phyloP scores from a whole-genome alignment of 2,797 vertebrate species.

The Micropoecilia bifurca region DNA sequence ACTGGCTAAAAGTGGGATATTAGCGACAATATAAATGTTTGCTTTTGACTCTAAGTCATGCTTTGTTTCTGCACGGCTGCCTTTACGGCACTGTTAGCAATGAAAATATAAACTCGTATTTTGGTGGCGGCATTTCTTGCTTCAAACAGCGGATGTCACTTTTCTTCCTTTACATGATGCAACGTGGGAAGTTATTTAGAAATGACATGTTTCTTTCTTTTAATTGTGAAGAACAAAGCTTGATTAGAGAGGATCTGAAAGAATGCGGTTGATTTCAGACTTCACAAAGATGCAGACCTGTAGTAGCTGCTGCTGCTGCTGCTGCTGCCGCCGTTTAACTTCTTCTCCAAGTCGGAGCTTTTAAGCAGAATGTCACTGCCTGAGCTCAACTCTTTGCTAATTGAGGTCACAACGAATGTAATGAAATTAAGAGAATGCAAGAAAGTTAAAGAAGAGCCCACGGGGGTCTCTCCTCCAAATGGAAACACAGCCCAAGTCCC shows the following conservation, averaged over 20 bases:
- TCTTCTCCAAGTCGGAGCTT: slow-evolving; percentile 44
- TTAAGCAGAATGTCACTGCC: slow-evolving; percentile 60
- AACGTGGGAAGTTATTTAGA: slow-evolving; percentile 9
- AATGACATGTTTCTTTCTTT: slow-evolving; percentile 9
- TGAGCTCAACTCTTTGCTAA: slow-evolving; percentile 74
- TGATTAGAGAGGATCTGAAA: slow-evolving; percentile 29
- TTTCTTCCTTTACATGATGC: not conserved
- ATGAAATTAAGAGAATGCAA: slow-evolving; percentile 81
- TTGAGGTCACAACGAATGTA: slow-evolving; percentile 80
- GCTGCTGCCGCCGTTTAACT: slow-evolving; percentile 40
- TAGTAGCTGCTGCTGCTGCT: slow-evolving; percentile 23
- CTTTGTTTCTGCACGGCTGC: slow-evolving; percentile 2
- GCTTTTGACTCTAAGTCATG: slow-evolving; percentile 44
- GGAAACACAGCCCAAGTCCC: slow-evolving; percentile 64
- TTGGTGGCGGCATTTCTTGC: not conserved
- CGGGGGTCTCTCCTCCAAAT: slow-evolving; percentile 66
- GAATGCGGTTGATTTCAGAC: slow-evolving; percentile 26
- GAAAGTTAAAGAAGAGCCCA: slow-evolving; percentile 69
- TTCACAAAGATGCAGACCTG: slow-evolving; percentile 37
- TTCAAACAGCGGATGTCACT: slow-evolving; percentile 10
- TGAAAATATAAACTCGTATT: slow-evolving; percentile 10
- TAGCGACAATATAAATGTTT: slow-evolving; percentile 57
- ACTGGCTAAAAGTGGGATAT: slow-evolving; percentile 59
- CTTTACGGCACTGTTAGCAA: not conserved
- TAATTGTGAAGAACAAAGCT: slow-evolving; percentile 25